Evolutionary conservation across 2,113 vertebrate genomes (phyloP).

Genomic region (Acinonyx jubatus): DNA sequence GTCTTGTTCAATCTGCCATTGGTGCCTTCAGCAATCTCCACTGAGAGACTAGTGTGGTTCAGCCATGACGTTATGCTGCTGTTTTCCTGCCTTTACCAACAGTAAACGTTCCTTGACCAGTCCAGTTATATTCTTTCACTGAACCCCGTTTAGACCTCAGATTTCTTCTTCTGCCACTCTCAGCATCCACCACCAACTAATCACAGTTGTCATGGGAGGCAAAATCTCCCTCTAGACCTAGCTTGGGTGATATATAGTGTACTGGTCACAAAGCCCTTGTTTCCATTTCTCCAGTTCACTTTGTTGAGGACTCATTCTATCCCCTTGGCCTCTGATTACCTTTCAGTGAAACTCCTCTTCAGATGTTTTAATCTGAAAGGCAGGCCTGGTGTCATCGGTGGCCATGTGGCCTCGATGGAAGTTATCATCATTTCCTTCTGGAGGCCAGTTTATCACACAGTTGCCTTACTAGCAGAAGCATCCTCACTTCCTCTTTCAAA

Average conservation of each 20-base stretch:
- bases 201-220: background rate
- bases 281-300: background rate
- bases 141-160: background rate
- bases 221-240: background rate
- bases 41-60: background rate
- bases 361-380: background rate
- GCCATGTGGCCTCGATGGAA: background rate
- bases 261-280: background rate
- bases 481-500: background rate
- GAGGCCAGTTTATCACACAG: background rate
- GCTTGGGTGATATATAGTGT: background rate
- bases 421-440: slow-evolving; percentile 14
- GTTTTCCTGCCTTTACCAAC: background rate
- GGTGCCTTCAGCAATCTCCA: background rate
- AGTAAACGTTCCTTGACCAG: background rate
- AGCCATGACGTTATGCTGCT: background rate
- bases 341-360: background rate
- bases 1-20: background rate
- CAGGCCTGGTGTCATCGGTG: background rate
- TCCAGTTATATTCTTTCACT: background rate
- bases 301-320: background rate
- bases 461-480: background rate
- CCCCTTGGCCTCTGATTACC: background rate
- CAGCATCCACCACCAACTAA: background rate
- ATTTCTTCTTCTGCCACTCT: background rate